These are phyloP conservation scores for Notiomystis cincta DNA, from an alignment of 2,113 vertebrate species.

Conservation along the genomic window DNA sequence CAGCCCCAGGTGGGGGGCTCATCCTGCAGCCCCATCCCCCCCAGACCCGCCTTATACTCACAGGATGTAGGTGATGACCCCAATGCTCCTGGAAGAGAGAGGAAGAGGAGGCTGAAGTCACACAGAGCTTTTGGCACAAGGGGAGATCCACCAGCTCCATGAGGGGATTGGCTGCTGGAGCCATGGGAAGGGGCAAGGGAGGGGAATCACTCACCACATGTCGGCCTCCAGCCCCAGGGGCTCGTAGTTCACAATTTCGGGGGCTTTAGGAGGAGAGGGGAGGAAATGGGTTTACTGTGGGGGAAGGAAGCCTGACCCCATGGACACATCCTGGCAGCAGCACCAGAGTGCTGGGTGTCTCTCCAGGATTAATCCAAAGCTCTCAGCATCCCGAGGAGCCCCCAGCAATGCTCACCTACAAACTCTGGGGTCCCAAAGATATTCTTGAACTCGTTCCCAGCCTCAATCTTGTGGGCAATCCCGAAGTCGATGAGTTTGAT, in stretches of 20 bases:
- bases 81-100: slow-evolving; percentile 85
- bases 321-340: neutral
- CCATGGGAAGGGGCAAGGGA: neutral
- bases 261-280: slow-evolving; percentile 74
- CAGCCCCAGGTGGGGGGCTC: accelerated
- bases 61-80: slow-evolving; percentile 97
- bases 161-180: neutral
- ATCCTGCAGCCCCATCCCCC: neutral
- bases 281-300: neutral
- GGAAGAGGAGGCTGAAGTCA: neutral
- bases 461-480: slow-evolving; percentile 95
- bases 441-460: slow-evolving; percentile 96
- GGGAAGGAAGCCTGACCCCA: neutral
- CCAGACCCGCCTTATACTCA: slow-evolving; percentile 70
- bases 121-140: neutral
- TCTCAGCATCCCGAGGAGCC: neutral
- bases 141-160: accelerated
- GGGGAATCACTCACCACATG: slow-evolving; percentile 87
- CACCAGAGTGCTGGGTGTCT: neutral
- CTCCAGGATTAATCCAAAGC: neutral
- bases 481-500: slow-evolving; percentile 98
- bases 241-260: slow-evolving; percentile 97
- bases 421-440: slow-evolving; percentile 98
- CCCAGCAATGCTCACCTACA: slow-evolving; percentile 78
- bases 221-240: slow-evolving; percentile 93